phyloP scores from a whole-genome alignment of 2,113 vertebrate genomes.

The Athene cunicularia region DNA sequence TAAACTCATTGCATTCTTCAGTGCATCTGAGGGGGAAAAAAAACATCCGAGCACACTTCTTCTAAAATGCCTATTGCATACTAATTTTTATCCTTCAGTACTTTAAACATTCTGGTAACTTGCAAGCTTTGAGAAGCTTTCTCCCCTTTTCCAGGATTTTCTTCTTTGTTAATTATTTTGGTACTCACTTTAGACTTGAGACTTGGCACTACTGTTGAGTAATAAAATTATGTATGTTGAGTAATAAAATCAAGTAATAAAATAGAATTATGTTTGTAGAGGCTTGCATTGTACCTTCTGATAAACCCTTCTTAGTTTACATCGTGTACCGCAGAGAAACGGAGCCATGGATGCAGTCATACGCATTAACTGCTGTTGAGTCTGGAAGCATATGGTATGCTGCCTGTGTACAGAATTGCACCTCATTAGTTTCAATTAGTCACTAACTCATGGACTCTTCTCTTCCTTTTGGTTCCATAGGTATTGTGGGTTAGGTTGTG shows the following conservation, averaged over 20 bases:
- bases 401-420: not conserved
- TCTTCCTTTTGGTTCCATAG: not conserved
- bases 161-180: not conserved
- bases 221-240: not conserved
- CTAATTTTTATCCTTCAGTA: not conserved
- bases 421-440: not conserved
- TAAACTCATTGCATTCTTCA: not conserved
- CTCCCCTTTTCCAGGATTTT: not conserved
- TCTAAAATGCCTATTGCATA: not conserved
- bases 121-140: not conserved
- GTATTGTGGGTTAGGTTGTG: not conserved
- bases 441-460: not conserved
- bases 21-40: not conserved
- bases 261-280: not conserved
- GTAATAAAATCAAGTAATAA: not conserved
- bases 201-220: not conserved
- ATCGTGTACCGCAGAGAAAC: fast-evolving
- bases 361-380: fast-evolving
- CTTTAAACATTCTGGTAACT: not conserved
- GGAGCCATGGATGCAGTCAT: fast-evolving
- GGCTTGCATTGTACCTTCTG: not conserved
- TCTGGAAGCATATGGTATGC: not conserved
- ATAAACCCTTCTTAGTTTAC: not conserved
- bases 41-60: not conserved
- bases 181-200: not conserved